These are phyloP conservation scores for Corythaixoides concolor DNA, from an alignment of 2,113 vertebrate genomes.

Conservation along the genomic window DNA sequence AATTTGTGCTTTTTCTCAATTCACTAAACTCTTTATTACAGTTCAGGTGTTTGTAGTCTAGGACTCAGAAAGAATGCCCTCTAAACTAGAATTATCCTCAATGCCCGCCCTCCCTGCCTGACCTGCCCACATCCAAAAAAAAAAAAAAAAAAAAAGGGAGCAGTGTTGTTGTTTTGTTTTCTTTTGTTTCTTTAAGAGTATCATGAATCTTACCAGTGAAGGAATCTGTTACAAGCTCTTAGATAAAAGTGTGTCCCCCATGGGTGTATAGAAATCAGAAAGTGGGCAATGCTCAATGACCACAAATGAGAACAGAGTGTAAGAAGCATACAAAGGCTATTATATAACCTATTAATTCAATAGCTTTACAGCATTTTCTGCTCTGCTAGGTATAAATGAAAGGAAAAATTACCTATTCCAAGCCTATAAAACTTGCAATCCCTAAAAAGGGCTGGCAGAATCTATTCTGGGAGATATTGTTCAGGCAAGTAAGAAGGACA, in stretches of 20 bases:
- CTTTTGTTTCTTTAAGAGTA: neutral
- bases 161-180: too few species aligned
- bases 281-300: neutral
- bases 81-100: neutral
- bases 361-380: conserved; percentile 38
- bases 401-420: conserved; percentile 48
- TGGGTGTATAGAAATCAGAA: neutral
- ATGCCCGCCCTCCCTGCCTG: too few species aligned
- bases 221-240: neutral
- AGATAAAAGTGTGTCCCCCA: neutral
- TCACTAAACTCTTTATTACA: neutral
- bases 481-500: neutral
- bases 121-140: too few species aligned
- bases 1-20: neutral
- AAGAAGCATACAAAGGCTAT: neutral
- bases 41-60: neutral
- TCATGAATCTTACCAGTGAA: neutral
- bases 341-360: conserved; percentile 45
- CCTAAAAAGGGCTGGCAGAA: conserved; percentile 14
- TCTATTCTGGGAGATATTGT: conserved; percentile 2
- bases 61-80: neutral
- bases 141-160: too few species aligned
- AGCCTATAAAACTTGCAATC: neutral
- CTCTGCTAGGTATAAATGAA: conserved; percentile 46
- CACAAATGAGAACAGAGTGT: neutral